Evolutionary conservation across 2,888 invertebrate genomes (phyloP).

Genomic region (Ditula angustiorana): DNA sequence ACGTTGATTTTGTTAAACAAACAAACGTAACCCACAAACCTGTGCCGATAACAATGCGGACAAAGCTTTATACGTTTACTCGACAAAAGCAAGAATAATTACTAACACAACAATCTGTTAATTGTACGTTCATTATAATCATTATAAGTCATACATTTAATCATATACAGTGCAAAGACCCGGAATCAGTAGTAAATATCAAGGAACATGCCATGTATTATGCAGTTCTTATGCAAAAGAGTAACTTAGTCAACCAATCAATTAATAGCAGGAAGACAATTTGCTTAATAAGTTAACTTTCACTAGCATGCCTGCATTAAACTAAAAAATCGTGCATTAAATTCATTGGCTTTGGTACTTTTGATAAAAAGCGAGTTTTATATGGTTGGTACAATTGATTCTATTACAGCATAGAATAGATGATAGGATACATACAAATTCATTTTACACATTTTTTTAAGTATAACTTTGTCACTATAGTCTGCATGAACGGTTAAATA

Average conservation of each 20-base stretch:
- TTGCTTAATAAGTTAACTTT: conserved; percentile 62
- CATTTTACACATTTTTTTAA: too few relatives aligned
- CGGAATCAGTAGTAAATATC: conserved; percentile 35
- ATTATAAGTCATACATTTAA: conserved; percentile 23
- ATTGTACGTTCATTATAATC: conserved; percentile 31
- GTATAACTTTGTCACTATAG: too few relatives aligned
- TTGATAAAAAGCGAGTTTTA: too few relatives aligned
- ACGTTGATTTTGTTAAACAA: conserved; percentile 74
- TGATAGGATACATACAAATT: too few relatives aligned
- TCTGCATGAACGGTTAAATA: too few relatives aligned
- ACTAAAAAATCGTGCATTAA: conserved; percentile 4
- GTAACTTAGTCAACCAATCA: conserved; percentile 42
- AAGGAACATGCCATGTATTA: conserved; percentile 33
- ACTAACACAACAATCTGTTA: conserved; percentile 20
- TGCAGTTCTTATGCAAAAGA: conserved; percentile 37
- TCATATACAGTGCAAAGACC: conserved; percentile 21
- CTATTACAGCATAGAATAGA: too few relatives aligned
- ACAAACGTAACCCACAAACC: conserved; percentile 68
- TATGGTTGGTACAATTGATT: too few relatives aligned
- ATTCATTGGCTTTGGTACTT: neutral
- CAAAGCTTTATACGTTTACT: conserved; percentile 60
- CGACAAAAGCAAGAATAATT: neutral
- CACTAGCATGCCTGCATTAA: conserved; percentile 48
- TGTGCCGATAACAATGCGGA: conserved; percentile 64
- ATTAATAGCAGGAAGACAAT: conserved; percentile 47